Evolutionary conservation across 2,888 invertebrate species (phyloP), one percentile per base, ranked within the genome.

Genomic region (Drosophila peninsularis): DNA sequence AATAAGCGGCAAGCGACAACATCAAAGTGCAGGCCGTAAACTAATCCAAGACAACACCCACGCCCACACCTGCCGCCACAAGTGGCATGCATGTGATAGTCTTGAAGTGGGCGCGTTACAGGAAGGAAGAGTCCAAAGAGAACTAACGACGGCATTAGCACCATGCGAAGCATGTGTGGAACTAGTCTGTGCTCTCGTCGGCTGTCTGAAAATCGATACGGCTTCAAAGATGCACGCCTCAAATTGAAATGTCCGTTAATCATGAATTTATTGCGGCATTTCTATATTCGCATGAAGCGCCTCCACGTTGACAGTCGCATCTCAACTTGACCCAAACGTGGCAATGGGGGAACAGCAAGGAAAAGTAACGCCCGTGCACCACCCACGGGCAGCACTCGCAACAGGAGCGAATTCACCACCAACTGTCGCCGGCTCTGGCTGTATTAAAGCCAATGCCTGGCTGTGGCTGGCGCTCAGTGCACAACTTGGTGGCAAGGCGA

Each of bases 291-390:
- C 66, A 50, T 30, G 34, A 47, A 36, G 37, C 30, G 32, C 37
- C 53, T n/a, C 19, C 36, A 34, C 56, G 44, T 36, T 21, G 39
- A 24, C 56, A 69, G 49, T 34, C 60, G 42, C 50, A 60, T 69
- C 71, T 72, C 70, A 67, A 69, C 82, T 88, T 84, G 85, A 85
- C 88, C 88, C 70, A 67, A 69, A 61, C 79, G 75, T 24, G 19
- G 36, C 5, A 61, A 53, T 13, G 24, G 36, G 57, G 52, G 42
- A 64, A 39, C 50, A 50, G 36, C 27, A 56, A 53, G 36, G 39
- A 45, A 56, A 53, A 37, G 30, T 14, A 5, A 14, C 56, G 14
- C 24, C 27, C 56, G 24, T 36, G n/a, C 24, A n/a, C 65, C 67
- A 62, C 36, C 55, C 45, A 39, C 42, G 41, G 49, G 36, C 37